Base-by-base conservation (phyloP, 2,888 invertebrate species). In the Phortica magna region DNA sequence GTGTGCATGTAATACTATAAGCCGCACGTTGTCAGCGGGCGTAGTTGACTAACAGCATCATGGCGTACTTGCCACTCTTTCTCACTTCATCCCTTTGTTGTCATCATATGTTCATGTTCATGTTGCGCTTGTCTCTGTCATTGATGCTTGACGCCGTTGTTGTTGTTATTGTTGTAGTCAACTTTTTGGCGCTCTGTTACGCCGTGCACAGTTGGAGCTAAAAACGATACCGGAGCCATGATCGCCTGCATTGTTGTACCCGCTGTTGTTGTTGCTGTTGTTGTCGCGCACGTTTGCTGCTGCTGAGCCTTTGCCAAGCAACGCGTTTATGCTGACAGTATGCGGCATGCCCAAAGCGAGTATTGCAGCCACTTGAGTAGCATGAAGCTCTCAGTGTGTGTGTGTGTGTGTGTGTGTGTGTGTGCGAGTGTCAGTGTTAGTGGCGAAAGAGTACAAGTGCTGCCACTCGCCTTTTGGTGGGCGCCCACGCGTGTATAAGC, bases 1-100 rank as follows among this genome's bases (percentile, higher is more conserved):
- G 73, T 83, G 79, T 85, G 84, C 48, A 9, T 48, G 59, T 78
- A 86, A 88, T 81, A 88, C 88, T 86, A 88, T 84, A 85, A 88
- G 84, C 84, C 79, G 64, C 70, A 79, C 75, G 75, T n/a, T 65
- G 65, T 22, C 10, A 12, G 65, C n/a, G 12, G 17, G 65, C 65
- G 53, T 22, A 22, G 64, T 39, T 64, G 64, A 31, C 7, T 9
- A 64, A 22, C 2, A 22, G 64, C 39, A 31, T 31, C 64, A 7
- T 14, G 39, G 22, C 64, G 31, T 31, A 64, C 61, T 61, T 5
- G 7, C 10, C 19, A 22, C 53, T 3, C 12, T n/a, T n/a, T n/a
- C 53, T 14, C n/a, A 53, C n/a, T n/a, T n/a, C n/a, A 48, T 6
- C 14, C 48, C 14, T 12, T n/a, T 4, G 17, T 59, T 59, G 14